Evolutionary conservation across 1,140 invertebrate species (phyloP).

Genomic region (Pentalonia nigronervosa): DNA sequence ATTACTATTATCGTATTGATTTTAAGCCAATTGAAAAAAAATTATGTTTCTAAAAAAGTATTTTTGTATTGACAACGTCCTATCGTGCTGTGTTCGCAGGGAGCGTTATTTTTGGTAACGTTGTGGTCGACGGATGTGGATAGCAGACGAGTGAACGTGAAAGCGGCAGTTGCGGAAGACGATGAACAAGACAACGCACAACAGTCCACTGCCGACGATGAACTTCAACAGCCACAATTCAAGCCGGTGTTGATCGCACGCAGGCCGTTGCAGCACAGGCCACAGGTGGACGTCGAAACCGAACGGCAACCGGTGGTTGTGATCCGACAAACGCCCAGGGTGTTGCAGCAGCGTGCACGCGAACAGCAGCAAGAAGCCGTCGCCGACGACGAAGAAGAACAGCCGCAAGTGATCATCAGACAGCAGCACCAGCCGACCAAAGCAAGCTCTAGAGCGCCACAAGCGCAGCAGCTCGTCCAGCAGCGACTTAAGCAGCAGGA

Average conservation of each 20-base stretch:
- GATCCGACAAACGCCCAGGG: background rate
- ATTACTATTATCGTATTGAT: background rate
- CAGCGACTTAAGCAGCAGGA: conserved; percentile 10
- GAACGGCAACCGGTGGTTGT: conserved; percentile 39
- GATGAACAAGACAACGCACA: conserved; percentile 60
- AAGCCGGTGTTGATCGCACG: conserved; percentile 58
- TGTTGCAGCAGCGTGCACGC: conserved; percentile 17
- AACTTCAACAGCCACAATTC: conserved; percentile 63
- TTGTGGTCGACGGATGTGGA: conserved; percentile 15
- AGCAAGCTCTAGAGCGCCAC: background rate
- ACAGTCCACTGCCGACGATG: conserved; percentile 63
- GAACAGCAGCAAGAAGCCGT: background rate
- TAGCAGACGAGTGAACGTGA: conserved; percentile 40
- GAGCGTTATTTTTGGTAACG: conserved; percentile 37
- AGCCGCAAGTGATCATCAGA: background rate
- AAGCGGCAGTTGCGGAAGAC: background rate
- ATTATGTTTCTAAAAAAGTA: background rate
- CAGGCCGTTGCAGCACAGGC: background rate
- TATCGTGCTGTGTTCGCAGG: conserved; percentile 19
- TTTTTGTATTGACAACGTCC: background rate
- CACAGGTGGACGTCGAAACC: background rate
- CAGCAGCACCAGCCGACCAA: background rate
- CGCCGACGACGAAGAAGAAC: background rate
- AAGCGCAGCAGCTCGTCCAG: background rate
- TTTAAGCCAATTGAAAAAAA: background rate